A percentile compares a stretch with the other conserved stretches of the same genome.
Conservation (phyloP, 2,797 vertebrate species). For the Sciurus carolinensis region DNA sequence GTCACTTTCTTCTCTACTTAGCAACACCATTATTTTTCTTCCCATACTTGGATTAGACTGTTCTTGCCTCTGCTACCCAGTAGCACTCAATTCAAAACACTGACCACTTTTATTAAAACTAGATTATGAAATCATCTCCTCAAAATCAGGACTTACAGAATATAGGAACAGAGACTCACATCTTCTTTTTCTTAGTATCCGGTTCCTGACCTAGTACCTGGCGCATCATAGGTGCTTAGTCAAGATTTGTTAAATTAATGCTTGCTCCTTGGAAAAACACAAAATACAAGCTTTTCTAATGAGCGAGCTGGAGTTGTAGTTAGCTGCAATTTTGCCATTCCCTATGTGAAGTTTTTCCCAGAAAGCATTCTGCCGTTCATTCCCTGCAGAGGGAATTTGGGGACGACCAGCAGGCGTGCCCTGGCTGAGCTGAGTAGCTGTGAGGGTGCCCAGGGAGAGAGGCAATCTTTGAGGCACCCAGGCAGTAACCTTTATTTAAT, state of each 20-base stretch:
- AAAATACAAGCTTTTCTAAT: conserved; percentile 19
- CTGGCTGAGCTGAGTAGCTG: conserved; percentile 66
- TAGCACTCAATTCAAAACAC: not conserved
- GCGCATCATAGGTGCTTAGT: not conserved
- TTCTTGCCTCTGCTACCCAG: not conserved
- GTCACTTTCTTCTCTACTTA: not conserved
- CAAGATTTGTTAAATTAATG: conserved; percentile 51
- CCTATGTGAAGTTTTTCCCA: conserved; percentile 35
- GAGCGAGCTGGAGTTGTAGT: conserved; percentile 2
- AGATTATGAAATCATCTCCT: not conserved
- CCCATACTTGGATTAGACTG: not conserved
- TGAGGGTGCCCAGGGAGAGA: conserved; percentile 67
- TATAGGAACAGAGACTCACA: not conserved
- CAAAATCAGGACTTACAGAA: not conserved
- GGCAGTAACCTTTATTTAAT: conserved; percentile 85
- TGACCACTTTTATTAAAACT: not conserved
- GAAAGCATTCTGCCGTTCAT: conserved; percentile 31
- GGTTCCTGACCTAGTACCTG: not conserved
- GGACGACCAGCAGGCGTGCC: conserved; percentile 41
- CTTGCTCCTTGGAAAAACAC: not conserved
- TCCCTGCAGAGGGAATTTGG: conserved; percentile 69
- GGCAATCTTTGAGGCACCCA: conserved; percentile 76
- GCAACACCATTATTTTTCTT: not conserved
- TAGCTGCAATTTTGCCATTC: not conserved
- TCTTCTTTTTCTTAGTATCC: conserved; percentile 22